Base-by-base conservation (phyloP, 2,888 invertebrate genomes). In the Tachina lurida region DNA sequence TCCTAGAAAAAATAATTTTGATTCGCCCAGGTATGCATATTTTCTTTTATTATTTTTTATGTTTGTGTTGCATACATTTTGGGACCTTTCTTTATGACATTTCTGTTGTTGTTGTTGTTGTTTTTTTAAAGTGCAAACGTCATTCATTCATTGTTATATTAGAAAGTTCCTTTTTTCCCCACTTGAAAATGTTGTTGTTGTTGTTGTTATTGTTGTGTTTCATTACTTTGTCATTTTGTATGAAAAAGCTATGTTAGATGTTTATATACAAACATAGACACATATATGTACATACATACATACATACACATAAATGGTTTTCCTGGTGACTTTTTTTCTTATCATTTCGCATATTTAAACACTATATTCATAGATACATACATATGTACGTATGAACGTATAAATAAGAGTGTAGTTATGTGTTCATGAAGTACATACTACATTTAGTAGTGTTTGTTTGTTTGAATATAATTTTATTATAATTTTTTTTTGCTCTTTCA, bases 71-170 rank as follows among this genome's bases (percentile, higher is more conserved):
- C 58, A 68, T 67, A 73, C 56, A 39, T 80, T 79, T 76, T 73
- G 73, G 83, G 83, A 79, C 76, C 79, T 88, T 87, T 86, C 87
- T 84, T 88, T 68, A 82, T 78, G 60, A 86, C 31, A 31, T 31
- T 31, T 31, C 31, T 87, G 87, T 84, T 87, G 49, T 84, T 87
- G 49, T 84, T 87, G 49, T 43, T 67, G 39, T 4, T 45, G 13
- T 45, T 43, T 65, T 60, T 58, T 22, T 87, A 88, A 90, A 90
- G 88, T 89, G 90, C 90, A 90, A 91, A 89, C 89, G 90, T 90
- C 91, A 91, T 89, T 90, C 91, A 91, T 89, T 90, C 90, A 88
- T 89, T 91, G 90, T 90, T 89, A 87, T 88, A 88, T 89, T 90
- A 89, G 90, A 89, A 88, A 90, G 90, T 89, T 90, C 89, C 88